Evolutionary conservation across 2,797 vertebrate genomes (phyloP).

Genomic region (Gadopsis marmoratus): DNA sequence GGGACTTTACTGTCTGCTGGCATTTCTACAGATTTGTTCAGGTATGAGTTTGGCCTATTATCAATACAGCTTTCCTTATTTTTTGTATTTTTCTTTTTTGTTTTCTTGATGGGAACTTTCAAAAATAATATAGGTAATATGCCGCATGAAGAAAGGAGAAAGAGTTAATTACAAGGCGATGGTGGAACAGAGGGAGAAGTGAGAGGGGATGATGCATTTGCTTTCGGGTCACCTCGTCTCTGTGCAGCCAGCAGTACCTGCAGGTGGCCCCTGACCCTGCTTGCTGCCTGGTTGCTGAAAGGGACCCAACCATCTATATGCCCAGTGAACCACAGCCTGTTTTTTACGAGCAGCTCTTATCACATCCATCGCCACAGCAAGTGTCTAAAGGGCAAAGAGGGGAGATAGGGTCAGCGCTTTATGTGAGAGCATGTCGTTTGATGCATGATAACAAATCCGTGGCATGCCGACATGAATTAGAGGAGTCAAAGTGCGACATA

Average conservation of each 20-base stretch:
- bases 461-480: background rate
- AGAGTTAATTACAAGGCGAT: background rate
- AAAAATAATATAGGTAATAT: background rate
- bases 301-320: slow-evolving; percentile 45
- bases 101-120: background rate
- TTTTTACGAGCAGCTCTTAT: background rate
- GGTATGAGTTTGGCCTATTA: slow-evolving; percentile 68
- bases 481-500: slow-evolving; percentile 6
- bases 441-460: slow-evolving; percentile 2
- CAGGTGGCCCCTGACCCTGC: slow-evolving; percentile 63
- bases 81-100: too few relatives aligned
- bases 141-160: background rate
- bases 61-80: background rate
- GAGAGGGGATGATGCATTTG: slow-evolving; percentile 16
- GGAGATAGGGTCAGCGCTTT: background rate
- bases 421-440: slow-evolving; percentile 11
- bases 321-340: slow-evolving; percentile 13
- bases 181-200: background rate
- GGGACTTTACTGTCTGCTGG: slow-evolving; percentile 78
- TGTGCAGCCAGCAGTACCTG: slow-evolving; percentile 36
- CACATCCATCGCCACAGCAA: slow-evolving; percentile 6
- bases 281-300: slow-evolving; percentile 35
- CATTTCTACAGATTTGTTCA: slow-evolving; percentile 80
- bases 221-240: slow-evolving; percentile 42
- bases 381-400: slow-evolving; percentile 3